Conservation (phyloP, 2,888 invertebrate genomes). For the Diplolepis rosae region DNA sequence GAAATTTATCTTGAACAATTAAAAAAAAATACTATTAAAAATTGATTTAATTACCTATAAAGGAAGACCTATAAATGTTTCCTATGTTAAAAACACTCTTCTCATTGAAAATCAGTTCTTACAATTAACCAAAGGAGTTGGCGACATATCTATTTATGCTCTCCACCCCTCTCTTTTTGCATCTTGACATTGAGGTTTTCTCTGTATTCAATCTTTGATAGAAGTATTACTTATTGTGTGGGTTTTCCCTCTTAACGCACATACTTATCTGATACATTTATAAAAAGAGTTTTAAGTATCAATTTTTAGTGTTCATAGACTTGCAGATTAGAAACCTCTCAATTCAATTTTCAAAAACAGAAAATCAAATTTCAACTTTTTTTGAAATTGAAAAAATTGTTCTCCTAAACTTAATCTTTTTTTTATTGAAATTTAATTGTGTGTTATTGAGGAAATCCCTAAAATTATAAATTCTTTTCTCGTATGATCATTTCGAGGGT, state of each 20-base stretch:
- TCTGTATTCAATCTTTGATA: constrained; percentile 42
- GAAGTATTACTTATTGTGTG: constrained; percentile 29
- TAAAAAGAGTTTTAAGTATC: constrained; percentile 13
- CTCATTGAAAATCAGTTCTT: constrained; percentile 46
- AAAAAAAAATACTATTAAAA: not conserved
- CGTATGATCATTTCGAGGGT: no score
- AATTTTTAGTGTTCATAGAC: constrained; percentile 9
- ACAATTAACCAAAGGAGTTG: constrained; percentile 46
- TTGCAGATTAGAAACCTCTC: not conserved
- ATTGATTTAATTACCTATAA: constrained; percentile 18
- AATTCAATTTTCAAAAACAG: not conserved
- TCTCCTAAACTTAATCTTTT: no score
- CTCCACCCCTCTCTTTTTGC: constrained; percentile 48
- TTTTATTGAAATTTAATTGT: no score
- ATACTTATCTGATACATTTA: constrained; percentile 9
- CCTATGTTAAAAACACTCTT: constrained; percentile 31
- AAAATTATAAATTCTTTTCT: no score
- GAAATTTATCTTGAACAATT: not conserved
- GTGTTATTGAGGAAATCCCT: no score
- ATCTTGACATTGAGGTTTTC: constrained; percentile 49
- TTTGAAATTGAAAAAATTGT: no score
- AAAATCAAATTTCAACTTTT: not conserved
- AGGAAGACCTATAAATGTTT: not conserved
- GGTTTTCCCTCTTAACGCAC: constrained; percentile 2
- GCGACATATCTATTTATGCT: constrained; percentile 52